phyloP scores from a whole-genome alignment of 2,888 invertebrate genomes.

The Osmoderma eremita region DNA sequence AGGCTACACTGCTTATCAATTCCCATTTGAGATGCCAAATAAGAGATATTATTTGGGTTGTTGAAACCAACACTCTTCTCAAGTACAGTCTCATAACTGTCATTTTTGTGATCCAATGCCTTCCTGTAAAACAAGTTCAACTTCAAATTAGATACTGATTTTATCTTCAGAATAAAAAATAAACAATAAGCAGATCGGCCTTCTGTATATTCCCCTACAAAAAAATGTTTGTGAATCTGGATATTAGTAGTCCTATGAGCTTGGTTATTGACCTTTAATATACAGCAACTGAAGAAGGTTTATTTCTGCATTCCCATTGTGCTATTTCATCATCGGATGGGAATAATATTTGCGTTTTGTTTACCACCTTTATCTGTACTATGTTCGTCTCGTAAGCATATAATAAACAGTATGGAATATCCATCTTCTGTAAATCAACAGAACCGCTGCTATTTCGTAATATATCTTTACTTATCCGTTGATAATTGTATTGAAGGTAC shows the following conservation, averaged over 20 bases:
- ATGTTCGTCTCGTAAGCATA: constrained; percentile 9
- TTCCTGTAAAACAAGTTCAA: constrained; percentile 68
- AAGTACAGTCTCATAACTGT: constrained; percentile 83
- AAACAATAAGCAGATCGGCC: constrained; percentile 35
- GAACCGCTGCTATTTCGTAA: constrained; percentile 19
- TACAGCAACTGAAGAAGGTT: constrained; percentile 19
- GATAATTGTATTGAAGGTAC: constrained; percentile 35
- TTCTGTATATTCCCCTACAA: constrained; percentile 44
- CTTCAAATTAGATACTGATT: constrained; percentile 46
- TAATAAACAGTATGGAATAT: constrained; percentile 9
- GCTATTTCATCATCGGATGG: constrained; percentile 26
- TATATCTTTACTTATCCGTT: constrained; percentile 16
- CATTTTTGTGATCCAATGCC: constrained; percentile 81
- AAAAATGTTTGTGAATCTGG: constrained; percentile 49
- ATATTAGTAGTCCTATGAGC: constrained; percentile 28
- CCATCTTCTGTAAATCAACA: constrained; percentile 35
- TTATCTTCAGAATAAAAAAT: constrained; percentile 36
- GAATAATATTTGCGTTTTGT: constrained; percentile 12
- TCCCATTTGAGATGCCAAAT: constrained; percentile 80
- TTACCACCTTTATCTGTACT: constrained; percentile 25
- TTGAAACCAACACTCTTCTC: constrained; percentile 86
- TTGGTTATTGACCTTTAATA: constrained; percentile 24
- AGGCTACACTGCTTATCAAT: constrained; percentile 77
- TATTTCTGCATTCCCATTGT: constrained; percentile 29
- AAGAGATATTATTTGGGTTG: constrained; percentile 89